Evolutionary conservation across 2,888 invertebrate species (phyloP).

Genomic region (Scaptomyza flava): DNA sequence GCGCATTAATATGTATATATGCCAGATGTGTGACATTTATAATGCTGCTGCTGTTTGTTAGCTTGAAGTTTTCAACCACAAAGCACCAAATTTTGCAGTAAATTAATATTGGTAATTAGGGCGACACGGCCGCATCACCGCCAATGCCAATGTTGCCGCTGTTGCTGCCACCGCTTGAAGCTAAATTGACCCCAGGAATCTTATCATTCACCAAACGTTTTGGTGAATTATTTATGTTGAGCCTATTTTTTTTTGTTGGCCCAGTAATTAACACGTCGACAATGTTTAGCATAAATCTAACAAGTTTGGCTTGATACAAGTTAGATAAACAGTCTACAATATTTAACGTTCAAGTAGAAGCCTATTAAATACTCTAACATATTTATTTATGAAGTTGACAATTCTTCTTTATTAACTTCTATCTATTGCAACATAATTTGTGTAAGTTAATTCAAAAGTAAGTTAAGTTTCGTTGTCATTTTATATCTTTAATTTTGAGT

Average conservation of each 20-base stretch:
- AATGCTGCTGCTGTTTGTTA: slow-evolving; percentile 27
- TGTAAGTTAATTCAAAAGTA: no score
- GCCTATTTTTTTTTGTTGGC: slow-evolving; percentile 9
- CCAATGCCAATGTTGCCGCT: not conserved
- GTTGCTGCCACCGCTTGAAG: not conserved
- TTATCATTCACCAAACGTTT: slow-evolving; percentile 15
- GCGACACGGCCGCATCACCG: slow-evolving; percentile 26
- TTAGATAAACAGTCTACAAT: slow-evolving; percentile 12
- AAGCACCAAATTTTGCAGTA: slow-evolving; percentile 41
- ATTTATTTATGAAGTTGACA: not conserved
- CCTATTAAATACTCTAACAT: slow-evolving; percentile 14
- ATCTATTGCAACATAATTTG: no score
- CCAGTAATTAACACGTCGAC: slow-evolving; percentile 48
- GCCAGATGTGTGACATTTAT: slow-evolving; percentile 25
- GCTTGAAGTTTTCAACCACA: slow-evolving; percentile 12
- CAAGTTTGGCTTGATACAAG: slow-evolving; percentile 33
- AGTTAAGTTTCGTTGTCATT: no score
- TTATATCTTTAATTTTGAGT: no score
- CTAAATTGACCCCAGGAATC: slow-evolving; percentile 9
- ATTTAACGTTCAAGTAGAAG: not conserved
- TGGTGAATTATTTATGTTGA: slow-evolving; percentile 30
- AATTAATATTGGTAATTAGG: slow-evolving; percentile 69
- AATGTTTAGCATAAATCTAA: slow-evolving; percentile 41
- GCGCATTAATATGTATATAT: not conserved
- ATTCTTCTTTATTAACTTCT: no score